phyloP scores from a whole-genome alignment of 2,888 invertebrate species.

The Thysanoteuthis rhombus region DNA sequence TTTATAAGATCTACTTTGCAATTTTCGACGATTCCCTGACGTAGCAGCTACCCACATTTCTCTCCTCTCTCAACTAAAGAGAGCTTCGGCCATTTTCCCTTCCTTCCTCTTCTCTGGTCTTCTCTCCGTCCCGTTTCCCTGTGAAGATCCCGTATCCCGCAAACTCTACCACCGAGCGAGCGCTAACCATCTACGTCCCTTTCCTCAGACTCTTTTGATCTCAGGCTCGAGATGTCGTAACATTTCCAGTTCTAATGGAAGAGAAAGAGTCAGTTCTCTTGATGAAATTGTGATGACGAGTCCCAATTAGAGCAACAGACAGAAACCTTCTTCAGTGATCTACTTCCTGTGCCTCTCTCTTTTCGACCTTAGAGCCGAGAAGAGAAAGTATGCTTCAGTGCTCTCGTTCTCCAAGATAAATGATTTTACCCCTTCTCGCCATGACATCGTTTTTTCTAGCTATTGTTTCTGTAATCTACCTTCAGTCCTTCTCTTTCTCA shows the following conservation, averaged over 20 bases:
- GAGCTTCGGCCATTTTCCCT: neutral
- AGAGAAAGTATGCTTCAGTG: conserved; percentile 12
- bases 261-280: neutral
- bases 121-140: neutral
- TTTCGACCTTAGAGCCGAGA: neutral
- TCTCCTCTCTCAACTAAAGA: neutral
- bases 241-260: neutral
- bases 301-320: neutral
- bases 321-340: neutral
- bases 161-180: neutral
- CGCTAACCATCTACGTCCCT: neutral
- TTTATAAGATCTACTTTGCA: neutral
- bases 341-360: neutral
- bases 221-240: neutral
- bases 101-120: no score
- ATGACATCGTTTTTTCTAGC: neutral
- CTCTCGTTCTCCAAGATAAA: neutral
- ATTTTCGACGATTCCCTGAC: neutral
- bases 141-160: neutral
- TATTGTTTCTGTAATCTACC: neutral
- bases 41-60: neutral
- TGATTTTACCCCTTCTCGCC: neutral
- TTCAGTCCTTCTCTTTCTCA: neutral
- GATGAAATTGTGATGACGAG: neutral
- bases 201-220: neutral